A percentile compares a stretch with the other conserved stretches of the same genome.
These are phyloP conservation scores for Eciton burchellii DNA, from an alignment of 1,140 invertebrate species.

Conservation along the genomic window DNA sequence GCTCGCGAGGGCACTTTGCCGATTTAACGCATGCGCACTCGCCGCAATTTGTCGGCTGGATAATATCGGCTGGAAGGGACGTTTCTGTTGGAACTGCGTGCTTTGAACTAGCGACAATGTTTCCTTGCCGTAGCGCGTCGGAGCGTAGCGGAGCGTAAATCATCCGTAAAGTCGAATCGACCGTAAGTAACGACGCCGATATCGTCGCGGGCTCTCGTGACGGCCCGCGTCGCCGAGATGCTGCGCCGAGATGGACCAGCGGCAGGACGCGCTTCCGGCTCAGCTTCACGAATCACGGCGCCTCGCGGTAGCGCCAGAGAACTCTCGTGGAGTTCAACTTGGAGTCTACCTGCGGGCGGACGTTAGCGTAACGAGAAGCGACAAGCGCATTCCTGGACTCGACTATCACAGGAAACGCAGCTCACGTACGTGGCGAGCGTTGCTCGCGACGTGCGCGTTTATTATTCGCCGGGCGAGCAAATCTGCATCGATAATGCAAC, in stretches of 20 bases:
- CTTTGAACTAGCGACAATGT: slow-evolving; percentile 23
- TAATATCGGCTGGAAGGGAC: neutral
- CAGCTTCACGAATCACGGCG: no score
- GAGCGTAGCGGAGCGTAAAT: slow-evolving; percentile 66
- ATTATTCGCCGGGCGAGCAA: slow-evolving; percentile 1
- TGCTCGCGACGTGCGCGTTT: slow-evolving; percentile 4
- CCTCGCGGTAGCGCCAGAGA: no score
- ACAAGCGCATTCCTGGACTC: neutral
- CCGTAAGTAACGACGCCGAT: slow-evolving; percentile 62
- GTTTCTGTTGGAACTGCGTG: slow-evolving; percentile 22
- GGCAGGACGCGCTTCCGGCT: no score
- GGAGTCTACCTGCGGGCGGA: no score
- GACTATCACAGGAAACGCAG: neutral
- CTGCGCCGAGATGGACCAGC: neutral
- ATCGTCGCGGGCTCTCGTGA: slow-evolving; percentile 25
- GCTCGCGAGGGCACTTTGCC: no score
- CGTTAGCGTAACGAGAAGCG: neutral
- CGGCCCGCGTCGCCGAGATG: slow-evolving; percentile 20
- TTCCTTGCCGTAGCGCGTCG: slow-evolving; percentile 22
- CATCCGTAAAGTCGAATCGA: slow-evolving; percentile 63
- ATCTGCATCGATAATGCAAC: slow-evolving; percentile 29
- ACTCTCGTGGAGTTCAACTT: no score
- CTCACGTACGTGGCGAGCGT: slow-evolving; percentile 6
- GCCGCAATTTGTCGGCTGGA: slow-evolving; percentile 43
- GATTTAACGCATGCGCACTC: neutral